Conservation (phyloP, 2,888 invertebrate genomes). For the Diogma glabrata region DNA sequence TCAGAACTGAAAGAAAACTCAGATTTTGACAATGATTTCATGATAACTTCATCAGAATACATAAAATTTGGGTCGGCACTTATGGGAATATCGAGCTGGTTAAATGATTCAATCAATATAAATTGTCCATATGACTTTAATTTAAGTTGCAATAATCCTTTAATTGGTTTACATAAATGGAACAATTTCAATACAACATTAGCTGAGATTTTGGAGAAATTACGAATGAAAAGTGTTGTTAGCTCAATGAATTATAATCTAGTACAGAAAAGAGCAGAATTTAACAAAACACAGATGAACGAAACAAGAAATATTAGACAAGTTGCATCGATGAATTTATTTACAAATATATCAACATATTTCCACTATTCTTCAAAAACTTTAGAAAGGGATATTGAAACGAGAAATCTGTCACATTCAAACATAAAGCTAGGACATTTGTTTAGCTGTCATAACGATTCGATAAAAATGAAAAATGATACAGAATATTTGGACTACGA, state of each 20-base stretch:
- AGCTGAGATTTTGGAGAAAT: slow-evolving; percentile 5
- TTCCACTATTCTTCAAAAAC: slow-evolving; percentile 26
- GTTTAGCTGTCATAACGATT: slow-evolving; percentile 27
- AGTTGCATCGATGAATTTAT: slow-evolving; percentile 33
- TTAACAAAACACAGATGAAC: slow-evolving; percentile 22
- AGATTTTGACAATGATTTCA: background rate
- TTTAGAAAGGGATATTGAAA: background rate
- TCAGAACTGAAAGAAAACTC: background rate
- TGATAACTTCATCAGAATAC: slow-evolving; percentile 26
- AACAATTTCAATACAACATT: background rate
- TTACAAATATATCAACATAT: slow-evolving; percentile 33
- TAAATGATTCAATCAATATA: slow-evolving; percentile 26
- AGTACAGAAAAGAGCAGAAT: slow-evolving; percentile 3
- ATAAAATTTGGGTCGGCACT: slow-evolving; percentile 29
- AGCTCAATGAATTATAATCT: slow-evolving; percentile 12
- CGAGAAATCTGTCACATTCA: slow-evolving; percentile 28
- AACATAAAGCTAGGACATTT: slow-evolving; percentile 34
- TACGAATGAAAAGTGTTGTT: slow-evolving; percentile 6
- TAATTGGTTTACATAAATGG: background rate
- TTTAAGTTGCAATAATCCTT: background rate
- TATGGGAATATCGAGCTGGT: slow-evolving; percentile 29
- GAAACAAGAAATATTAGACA: slow-evolving; percentile 25
- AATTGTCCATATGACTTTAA: background rate
- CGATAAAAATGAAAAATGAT: slow-evolving; percentile 24
- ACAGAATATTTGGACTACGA: slow-evolving; percentile 18